A percentile compares a stretch with the other conserved stretches of the same genome.
phyloP scores from a whole-genome alignment of 2,888 invertebrate species.

The Drosophila colorata region DNA sequence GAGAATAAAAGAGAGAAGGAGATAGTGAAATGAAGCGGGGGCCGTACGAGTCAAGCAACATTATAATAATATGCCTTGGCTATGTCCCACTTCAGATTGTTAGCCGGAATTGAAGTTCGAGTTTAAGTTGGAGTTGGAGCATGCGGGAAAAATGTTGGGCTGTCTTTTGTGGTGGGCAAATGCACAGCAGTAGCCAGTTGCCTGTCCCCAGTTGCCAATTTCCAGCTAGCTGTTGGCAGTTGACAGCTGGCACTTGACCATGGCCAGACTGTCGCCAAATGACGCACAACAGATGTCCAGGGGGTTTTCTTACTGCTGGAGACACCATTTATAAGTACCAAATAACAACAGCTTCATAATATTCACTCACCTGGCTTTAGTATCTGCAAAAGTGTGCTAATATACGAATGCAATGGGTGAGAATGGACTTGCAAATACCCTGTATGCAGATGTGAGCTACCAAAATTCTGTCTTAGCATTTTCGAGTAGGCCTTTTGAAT shows the following conservation, averaged over 20 bases:
- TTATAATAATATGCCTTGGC: slow-evolving; percentile 11
- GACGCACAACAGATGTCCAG: slow-evolving; percentile 8
- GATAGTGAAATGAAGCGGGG: slow-evolving; percentile 3
- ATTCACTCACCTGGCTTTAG: background rate
- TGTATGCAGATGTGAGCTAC: too few species aligned
- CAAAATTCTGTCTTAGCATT: too few species aligned
- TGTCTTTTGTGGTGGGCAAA: slow-evolving; percentile 17
- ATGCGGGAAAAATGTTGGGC: background rate
- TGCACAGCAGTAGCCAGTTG: slow-evolving; percentile 20
- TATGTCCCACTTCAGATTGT: slow-evolving; percentile 4
- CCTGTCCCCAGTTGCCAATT: slow-evolving; percentile 15
- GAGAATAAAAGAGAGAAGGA: background rate
- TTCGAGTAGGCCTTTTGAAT: too few species aligned
- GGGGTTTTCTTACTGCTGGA: background rate
- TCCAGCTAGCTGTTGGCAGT: slow-evolving; percentile 2
- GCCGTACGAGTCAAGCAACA: slow-evolving; percentile 20
- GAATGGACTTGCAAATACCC: too few species aligned
- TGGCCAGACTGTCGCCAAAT: slow-evolving; percentile 6
- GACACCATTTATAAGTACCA: slow-evolving; percentile 4
- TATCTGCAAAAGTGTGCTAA: too few species aligned
- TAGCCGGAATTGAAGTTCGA: slow-evolving; percentile 9
- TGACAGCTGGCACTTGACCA: slow-evolving; percentile 10
- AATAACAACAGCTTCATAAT: slow-evolving; percentile 13
- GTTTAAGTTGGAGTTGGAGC: slow-evolving; percentile 8
- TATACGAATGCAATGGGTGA: too few species aligned